These are phyloP conservation scores for Operophtera brumata DNA, from an alignment of 2,888 invertebrate species.

Conservation along the genomic window DNA sequence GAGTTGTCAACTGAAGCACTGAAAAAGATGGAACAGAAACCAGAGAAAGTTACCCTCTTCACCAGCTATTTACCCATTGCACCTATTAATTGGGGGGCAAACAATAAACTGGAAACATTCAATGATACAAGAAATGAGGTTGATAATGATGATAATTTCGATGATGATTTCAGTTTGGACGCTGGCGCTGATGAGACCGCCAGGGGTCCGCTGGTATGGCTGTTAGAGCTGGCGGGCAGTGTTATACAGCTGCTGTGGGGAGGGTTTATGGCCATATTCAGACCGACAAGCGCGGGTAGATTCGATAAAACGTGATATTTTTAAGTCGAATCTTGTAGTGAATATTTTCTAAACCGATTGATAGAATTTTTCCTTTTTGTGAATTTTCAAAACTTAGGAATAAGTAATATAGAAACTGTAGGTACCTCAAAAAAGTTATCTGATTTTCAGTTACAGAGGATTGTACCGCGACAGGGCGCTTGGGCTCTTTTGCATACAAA, in stretches of 20 bases:
- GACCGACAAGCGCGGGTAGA: slow-evolving; percentile 25
- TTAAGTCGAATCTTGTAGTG: neutral
- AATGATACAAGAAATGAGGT: slow-evolving; percentile 38
- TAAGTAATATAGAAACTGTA: too few relatives aligned
- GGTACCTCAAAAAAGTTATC: too few relatives aligned
- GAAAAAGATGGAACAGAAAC: slow-evolving; percentile 56
- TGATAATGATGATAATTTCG: slow-evolving; percentile 38
- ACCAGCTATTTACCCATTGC: slow-evolving; percentile 54
- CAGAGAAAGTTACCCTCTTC: slow-evolving; percentile 63
- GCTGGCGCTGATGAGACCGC: slow-evolving; percentile 32
- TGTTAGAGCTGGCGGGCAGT: slow-evolving; percentile 63
- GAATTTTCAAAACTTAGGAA: too few relatives aligned
- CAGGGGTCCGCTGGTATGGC: slow-evolving; percentile 48
- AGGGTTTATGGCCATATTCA: slow-evolving; percentile 53
- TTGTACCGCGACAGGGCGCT: too few relatives aligned
- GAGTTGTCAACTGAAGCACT: slow-evolving; percentile 57
- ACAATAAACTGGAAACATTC: slow-evolving; percentile 10
- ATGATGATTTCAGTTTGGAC: slow-evolving; percentile 42
- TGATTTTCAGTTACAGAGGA: too few relatives aligned
- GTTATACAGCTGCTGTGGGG: slow-evolving; percentile 61
- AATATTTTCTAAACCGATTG: too few relatives aligned
- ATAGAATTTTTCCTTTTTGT: too few relatives aligned
- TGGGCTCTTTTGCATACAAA: too few relatives aligned
- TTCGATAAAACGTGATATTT: neutral
- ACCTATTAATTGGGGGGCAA: too few relatives aligned